Evolutionary conservation across 2,797 vertebrate genomes (phyloP).

Genomic region (Phataginus tetradactyla): DNA sequence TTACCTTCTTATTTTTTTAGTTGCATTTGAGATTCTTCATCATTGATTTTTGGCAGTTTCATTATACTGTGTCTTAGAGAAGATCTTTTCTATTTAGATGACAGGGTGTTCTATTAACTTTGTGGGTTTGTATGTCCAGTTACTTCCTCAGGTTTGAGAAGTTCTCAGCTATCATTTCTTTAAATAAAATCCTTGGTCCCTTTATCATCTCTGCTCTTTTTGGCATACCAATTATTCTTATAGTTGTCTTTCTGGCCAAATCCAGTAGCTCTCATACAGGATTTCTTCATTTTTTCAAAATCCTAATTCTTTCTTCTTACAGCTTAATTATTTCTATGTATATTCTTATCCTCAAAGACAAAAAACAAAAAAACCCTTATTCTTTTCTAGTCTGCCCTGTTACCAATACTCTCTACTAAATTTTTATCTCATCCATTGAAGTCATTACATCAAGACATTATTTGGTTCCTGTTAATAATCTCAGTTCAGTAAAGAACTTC

Average conservation of each 20-base stretch:
- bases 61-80: neutral
- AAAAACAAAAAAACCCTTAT: neutral
- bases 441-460: neutral
- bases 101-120: neutral
- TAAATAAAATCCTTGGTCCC: neutral
- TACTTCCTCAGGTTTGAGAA: neutral
- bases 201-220: neutral
- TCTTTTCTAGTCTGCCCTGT: neutral
- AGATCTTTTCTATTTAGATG: neutral
- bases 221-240: neutral
- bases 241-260: neutral
- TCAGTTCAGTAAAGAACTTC: neutral
- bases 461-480: neutral
- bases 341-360: neutral
- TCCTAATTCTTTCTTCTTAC: neutral
- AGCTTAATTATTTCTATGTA: neutral
- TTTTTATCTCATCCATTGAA: neutral
- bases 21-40: neutral
- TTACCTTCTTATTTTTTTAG: neutral
- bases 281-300: neutral
- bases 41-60: neutral
- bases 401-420: neutral
- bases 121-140: neutral
- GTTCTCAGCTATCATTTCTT: neutral
- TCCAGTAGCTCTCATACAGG: neutral